These are phyloP conservation scores for Lathronympha strigana DNA, from an alignment of 2,888 invertebrate genomes.

Conservation along the genomic window DNA sequence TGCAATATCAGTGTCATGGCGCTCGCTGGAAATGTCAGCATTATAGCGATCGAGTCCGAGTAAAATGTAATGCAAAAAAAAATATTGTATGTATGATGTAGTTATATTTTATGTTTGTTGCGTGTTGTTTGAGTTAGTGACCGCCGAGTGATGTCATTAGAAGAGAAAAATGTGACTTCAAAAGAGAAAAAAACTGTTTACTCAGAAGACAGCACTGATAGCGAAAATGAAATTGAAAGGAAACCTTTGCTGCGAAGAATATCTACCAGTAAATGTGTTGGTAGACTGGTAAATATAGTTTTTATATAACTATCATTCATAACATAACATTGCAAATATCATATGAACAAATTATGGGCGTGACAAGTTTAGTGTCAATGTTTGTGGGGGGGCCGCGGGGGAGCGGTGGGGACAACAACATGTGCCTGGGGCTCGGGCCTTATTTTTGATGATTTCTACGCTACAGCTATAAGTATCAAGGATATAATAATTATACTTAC, in stretches of 20 bases:
- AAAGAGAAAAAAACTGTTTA: conserved; percentile 66
- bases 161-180: conserved; percentile 59
- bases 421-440: conserved; percentile 21
- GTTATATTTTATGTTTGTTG: conserved; percentile 68
- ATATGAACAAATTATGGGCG: conserved; percentile 23
- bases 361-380: conserved; percentile 35
- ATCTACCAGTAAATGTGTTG: conserved; percentile 92
- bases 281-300: conserved; percentile 88
- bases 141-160: conserved; percentile 77
- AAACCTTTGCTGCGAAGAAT: conserved; percentile 91
- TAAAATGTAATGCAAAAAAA: conserved; percentile 70
- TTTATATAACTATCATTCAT: not conserved
- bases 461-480: not conserved
- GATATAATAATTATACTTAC: not conserved
- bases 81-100: conserved; percentile 80
- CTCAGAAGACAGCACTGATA: conserved; percentile 86
- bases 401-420: conserved; percentile 14
- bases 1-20: conserved; percentile 76
- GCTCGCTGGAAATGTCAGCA: conserved; percentile 76
- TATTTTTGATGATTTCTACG: not conserved
- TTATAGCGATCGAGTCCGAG: conserved; percentile 62
- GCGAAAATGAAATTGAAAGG: conserved; percentile 92
- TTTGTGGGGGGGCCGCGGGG: conserved; percentile 24
- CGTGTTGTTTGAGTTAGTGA: conserved; percentile 67
- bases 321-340: not conserved